phyloP scores from a whole-genome alignment of 2,113 vertebrate genomes.

The Sitta europaea region DNA sequence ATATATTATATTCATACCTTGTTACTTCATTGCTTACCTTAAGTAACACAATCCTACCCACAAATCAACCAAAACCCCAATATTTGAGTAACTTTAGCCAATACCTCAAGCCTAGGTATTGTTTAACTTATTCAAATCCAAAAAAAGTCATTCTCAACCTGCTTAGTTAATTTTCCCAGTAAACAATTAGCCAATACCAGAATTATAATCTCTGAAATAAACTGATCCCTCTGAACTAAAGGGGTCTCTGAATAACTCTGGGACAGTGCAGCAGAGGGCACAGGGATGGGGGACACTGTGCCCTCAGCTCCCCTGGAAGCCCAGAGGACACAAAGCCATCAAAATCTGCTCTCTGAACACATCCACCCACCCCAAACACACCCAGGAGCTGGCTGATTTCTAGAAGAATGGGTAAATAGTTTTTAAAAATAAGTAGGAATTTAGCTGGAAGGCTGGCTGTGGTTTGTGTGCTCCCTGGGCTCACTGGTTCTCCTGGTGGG shows the following conservation, averaged over 20 bases:
- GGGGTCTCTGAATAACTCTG: not conserved
- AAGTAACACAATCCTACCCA: no score
- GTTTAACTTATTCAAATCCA: no score
- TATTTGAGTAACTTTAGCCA: no score
- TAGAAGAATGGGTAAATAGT: not conserved
- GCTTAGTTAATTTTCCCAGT: no score
- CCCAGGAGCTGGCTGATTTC: not conserved
- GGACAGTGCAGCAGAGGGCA: not conserved
- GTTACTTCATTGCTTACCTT: no score
- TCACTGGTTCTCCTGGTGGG: not conserved
- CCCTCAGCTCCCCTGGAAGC: not conserved
- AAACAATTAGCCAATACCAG: no score
- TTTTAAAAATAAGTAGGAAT: not conserved
- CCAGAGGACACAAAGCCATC: not conserved
- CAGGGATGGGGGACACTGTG: not conserved
- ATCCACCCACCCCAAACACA: not conserved
- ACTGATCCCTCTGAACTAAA: not conserved
- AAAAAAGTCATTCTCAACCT: no score
- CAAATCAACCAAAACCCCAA: no score
- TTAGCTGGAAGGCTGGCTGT: not conserved
- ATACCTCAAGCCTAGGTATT: no score
- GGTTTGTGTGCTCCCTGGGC: not conserved
- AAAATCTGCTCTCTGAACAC: not conserved
- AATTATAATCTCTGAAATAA: no score
- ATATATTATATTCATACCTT: no score